These are phyloP conservation scores for Conus betulinus DNA, from an alignment of 1,140 invertebrate genomes.

Conservation along the genomic window DNA sequence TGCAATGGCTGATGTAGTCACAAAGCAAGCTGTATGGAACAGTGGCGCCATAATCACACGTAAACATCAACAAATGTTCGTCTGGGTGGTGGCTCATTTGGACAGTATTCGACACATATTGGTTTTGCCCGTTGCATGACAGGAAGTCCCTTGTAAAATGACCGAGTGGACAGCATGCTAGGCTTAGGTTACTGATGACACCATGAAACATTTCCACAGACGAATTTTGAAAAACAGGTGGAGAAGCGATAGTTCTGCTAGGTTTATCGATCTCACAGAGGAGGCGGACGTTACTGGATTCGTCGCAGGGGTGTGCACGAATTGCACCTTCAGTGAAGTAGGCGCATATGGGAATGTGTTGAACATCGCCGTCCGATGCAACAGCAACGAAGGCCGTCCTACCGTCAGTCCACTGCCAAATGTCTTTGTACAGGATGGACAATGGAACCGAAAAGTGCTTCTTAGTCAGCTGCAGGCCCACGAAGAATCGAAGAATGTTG, in stretches of 20 bases:
- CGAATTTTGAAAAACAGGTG: neutral
- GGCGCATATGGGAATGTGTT: neutral
- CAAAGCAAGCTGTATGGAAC: conserved; percentile 9
- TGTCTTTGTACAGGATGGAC: neutral
- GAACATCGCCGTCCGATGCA: neutral
- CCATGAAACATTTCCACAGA: neutral
- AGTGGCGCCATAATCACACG: neutral
- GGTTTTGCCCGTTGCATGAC: neutral
- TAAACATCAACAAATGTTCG: neutral
- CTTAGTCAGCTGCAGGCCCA: neutral
- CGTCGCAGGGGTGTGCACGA: neutral
- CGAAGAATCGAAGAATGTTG: neutral
- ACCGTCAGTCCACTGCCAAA: neutral
- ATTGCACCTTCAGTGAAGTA: neutral
- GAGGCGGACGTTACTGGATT: neutral
- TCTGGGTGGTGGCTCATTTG: neutral
- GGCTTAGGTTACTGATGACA: neutral
- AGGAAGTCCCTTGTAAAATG: neutral
- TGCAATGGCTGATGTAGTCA: neutral
- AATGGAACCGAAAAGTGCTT: neutral
- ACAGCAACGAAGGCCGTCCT: neutral
- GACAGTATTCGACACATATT: neutral
- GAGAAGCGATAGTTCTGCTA: neutral
- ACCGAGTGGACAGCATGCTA: neutral
- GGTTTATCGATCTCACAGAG: neutral